phyloP scores from a whole-genome alignment of 1,140 invertebrate genomes.

The Leptinotarsa undecemlineata region DNA sequence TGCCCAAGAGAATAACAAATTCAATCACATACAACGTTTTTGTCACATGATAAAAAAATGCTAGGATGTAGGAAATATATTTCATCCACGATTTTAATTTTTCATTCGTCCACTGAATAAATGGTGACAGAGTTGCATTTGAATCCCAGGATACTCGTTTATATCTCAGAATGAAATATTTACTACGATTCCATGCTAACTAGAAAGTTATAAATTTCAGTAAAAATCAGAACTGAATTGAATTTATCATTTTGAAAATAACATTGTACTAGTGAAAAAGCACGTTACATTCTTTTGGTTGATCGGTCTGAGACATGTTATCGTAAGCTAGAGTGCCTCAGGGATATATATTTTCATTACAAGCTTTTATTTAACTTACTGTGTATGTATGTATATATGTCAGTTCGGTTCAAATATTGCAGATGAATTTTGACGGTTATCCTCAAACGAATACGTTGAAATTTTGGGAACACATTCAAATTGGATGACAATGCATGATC shows the following conservation, averaged over 20 bases:
- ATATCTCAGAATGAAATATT: constrained; percentile 18
- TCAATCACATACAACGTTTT: neutral
- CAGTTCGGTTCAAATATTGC: too few relatives aligned
- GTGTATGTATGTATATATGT: too few relatives aligned
- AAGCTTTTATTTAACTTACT: too few relatives aligned
- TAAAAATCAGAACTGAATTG: constrained; percentile 9
- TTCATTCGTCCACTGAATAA: neutral
- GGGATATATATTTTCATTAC: too few relatives aligned
- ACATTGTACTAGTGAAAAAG: constrained; percentile 9
- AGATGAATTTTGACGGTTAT: too few relatives aligned
- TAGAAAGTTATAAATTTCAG: constrained; percentile 15
- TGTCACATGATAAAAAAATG: neutral
- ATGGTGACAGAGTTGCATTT: neutral
- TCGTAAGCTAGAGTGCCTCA: too few relatives aligned
- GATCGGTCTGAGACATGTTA: too few relatives aligned
- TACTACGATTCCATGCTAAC: constrained; percentile 20
- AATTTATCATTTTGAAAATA: constrained; percentile 14
- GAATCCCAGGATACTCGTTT: constrained; percentile 12
- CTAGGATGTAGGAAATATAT: neutral
- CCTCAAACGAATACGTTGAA: too few relatives aligned
- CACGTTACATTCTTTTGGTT: neutral
- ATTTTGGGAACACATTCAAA: too few relatives aligned
- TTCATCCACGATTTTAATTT: neutral
- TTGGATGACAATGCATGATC: too few relatives aligned
- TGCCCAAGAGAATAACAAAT: neutral